Base-by-base conservation (phyloP, 2,797 vertebrate genomes). In the Phyllotis vaccarum region DNA sequence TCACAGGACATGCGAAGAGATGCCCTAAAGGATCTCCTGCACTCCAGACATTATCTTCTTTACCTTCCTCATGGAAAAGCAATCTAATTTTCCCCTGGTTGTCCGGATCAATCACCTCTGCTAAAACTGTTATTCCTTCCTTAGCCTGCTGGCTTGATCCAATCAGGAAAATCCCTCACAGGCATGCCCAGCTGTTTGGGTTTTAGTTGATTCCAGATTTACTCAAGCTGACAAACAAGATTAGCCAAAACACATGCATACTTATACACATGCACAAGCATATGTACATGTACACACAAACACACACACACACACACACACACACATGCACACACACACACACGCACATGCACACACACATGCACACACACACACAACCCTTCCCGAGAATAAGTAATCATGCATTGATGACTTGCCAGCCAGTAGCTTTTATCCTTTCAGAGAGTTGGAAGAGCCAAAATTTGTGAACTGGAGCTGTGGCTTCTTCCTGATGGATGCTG, bases 71-170 rank as follows among this genome's bases (percentile, higher is more conserved):
- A 34, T 52, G 46, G 22, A 27, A 64, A 52, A 52, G 64, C 46
- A 86, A 86, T 68, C 83, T 64, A 68, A 27, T 52, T 86, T 37
- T 46, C 24, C 62, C 64, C 83, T 68, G 31, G 46, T 52, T 27
- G 83, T 52, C 62, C n/a, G 46, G 83, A 52, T 68, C 83, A 68
- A 37, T 37, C 83, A 68, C 7, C 21, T 68, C 62, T 68, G 5
- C 62, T 68, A 37, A 68, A 46, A 16, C 31, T 37, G 83, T 68
- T 86, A 52, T n/a, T 68, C 19, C 43, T 14, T 52, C 27, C 34
- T 52, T 37, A 68, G 46, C 83, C 46, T 68, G 62, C 62, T 68
- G 83, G 31, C 62, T 52, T 86, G 83, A 68, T 68, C 46, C 83
- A 86, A 27, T 86, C 83, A 52, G 22, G 34, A 52, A 68, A 52